Evolutionary conservation across 2,113 vertebrate genomes (phyloP).

Genomic region (Antechinus stuartii): DNA sequence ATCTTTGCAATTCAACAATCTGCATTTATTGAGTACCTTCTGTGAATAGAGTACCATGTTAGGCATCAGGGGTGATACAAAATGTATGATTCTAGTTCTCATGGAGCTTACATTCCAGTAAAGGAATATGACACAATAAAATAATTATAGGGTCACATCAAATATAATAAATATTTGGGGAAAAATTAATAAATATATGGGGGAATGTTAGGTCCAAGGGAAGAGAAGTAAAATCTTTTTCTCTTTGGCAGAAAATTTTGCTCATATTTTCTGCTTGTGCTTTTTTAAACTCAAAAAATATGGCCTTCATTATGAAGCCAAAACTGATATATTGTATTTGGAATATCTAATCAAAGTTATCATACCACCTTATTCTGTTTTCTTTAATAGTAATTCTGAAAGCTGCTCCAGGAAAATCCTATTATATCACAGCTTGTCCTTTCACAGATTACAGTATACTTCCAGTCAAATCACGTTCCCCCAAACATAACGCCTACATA

Average conservation of each 20-base stretch:
- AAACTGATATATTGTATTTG: background rate
- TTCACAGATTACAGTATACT: background rate
- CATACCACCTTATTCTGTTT: background rate
- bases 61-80: background rate
- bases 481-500: background rate
- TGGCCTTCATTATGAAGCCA: background rate
- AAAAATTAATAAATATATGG: background rate
- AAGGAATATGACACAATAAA: background rate
- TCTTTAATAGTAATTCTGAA: constrained; percentile 2
- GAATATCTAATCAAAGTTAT: background rate
- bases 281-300: background rate
- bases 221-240: background rate
- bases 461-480: constrained; percentile 8
- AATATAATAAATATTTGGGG: background rate
- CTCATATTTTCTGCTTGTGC: background rate
- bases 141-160: background rate
- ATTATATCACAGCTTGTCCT: background rate
- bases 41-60: background rate
- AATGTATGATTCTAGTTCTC: background rate
- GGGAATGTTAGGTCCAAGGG: background rate
- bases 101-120: background rate
- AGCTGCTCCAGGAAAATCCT: background rate
- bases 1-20: background rate
- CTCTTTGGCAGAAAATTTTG: background rate
- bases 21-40: background rate